phyloP scores from a whole-genome alignment of 2,797 vertebrate genomes.

The Poeciliopsis infans region DNA sequence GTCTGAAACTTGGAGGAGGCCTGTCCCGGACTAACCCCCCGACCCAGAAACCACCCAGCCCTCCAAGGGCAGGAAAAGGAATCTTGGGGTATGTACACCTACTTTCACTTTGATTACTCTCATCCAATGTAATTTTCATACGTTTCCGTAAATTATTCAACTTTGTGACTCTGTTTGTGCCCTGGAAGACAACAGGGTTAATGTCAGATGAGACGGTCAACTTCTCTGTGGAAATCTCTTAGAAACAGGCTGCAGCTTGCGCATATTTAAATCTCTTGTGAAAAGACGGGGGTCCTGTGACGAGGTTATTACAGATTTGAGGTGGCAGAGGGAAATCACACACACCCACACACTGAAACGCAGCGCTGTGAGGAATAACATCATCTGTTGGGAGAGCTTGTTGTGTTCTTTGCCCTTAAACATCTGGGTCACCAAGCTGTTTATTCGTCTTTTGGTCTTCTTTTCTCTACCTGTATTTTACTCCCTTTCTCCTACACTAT shows the following conservation, averaged over 20 bases:
- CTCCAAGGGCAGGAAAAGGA: conserved; percentile 89
- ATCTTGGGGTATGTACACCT: conserved; percentile 87
- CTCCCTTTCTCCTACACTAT: not conserved
- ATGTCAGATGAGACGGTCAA: not conserved
- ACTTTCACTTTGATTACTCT: not conserved
- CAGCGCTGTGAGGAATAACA: conserved; percentile 40
- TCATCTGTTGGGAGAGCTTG: conserved; percentile 58
- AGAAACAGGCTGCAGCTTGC: not conserved
- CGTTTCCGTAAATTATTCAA: not conserved
- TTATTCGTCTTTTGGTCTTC: conserved; percentile 12
- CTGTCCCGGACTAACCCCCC: conserved; percentile 90
- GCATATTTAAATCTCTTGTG: conserved; percentile 15
- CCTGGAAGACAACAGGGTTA: not conserved
- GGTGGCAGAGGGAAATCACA: conserved; percentile 38
- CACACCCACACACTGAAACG: conserved; percentile 19
- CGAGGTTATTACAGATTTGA: conserved; percentile 47
- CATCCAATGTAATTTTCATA: not conserved
- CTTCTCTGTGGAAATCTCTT: conserved; percentile 1
- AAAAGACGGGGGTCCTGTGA: conserved; percentile 35
- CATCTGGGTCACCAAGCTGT: conserved; percentile 64
- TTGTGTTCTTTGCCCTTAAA: conserved; percentile 47
- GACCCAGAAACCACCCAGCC: conserved; percentile 94
- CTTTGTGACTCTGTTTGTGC: not conserved
- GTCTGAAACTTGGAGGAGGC: conserved; percentile 88
- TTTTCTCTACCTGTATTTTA: not conserved